Base-by-base conservation (phyloP, 2,888 invertebrate genomes). In the Crematogaster levior region DNA sequence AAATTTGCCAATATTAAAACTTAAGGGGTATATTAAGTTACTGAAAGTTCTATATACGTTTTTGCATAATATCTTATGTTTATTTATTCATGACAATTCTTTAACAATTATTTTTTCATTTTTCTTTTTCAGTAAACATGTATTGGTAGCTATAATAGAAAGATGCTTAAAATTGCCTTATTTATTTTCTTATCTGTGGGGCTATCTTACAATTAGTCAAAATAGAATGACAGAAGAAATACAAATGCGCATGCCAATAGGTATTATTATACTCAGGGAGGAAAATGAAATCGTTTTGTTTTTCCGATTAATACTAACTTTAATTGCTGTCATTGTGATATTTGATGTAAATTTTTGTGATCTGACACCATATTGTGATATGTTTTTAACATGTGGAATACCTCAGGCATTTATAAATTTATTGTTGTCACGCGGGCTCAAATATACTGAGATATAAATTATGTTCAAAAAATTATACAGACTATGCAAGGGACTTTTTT, bases 361-460 rank as follows among this genome's bases (percentile, higher is more conserved):
- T n/a, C 9, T 21, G 6, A 0, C 10, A 15, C 15, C 37, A 40
- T 66, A 66, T 27, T 66, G 24, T 15, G n/a, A 66, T 3, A 51
- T 66, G n/a, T 75, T 66, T 37, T 51, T n/a, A 51, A 51, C 0
- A 4, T 40, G 51, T 37, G 12, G 9, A 1, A 27, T 75, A 46
- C 65, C 75, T 51, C 65, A 65, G 75, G 65, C 27, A 48, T 48
- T 75, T 37, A 30, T 75, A 51, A 75, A 75, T 51, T 15, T 66
- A 15, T n/a, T n/a, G n/a, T 40, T 75, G n/a, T 75, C 66, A 15
- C 34, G 27, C 40, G 18, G 5, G 37, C 0, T 1, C 9, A 60
- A 0, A 10, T 12, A 2, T 18, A 3, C 9, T 46, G 9, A 43
- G 34, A 18, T 6, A 5, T 21, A 34, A 24, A 30, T 75, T 75